A percentile compares a stretch with the other conserved stretches of the same genome.
Conservation (phyloP, 30 jellyfish, hydroid and myxozoan genomes). For the Sanderia malayensis region DNA sequence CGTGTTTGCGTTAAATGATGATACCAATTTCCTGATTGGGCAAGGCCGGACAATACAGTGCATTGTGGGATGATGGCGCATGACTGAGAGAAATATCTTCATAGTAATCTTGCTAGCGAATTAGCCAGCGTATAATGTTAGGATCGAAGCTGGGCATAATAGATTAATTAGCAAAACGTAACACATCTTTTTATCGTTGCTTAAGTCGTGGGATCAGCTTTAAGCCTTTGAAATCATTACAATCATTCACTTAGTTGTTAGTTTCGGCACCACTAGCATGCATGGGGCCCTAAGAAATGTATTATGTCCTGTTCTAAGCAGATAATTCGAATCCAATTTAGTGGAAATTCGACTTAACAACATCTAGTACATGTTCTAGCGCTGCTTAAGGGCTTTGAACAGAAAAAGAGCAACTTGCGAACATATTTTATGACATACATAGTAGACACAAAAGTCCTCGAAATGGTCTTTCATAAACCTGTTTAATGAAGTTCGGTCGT, state of each 20-base stretch:
- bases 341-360: slow-evolving; percentile 31
- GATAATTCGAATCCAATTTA: slow-evolving; percentile 65
- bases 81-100: slow-evolving; percentile 43
- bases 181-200: slow-evolving; percentile 51
- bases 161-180: slow-evolving; percentile 60
- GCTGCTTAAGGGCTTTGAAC: slow-evolving; percentile 17
- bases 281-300: slow-evolving; percentile 71
- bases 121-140: slow-evolving; percentile 34
- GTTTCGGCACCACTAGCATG: slow-evolving; percentile 63
- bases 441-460: too few relatives aligned
- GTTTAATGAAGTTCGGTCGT: too few relatives aligned
- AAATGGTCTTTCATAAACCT: too few relatives aligned
- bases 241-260: slow-evolving; percentile 43
- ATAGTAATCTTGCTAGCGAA: slow-evolving; percentile 53
- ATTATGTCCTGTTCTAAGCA: slow-evolving; percentile 49
- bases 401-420: not conserved
- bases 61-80: slow-evolving; percentile 54
- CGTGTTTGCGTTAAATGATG: slow-evolving; percentile 47
- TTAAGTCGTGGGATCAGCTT: slow-evolving; percentile 35
- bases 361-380: slow-evolving; percentile 32
- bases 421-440: too few relatives aligned
- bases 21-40: slow-evolving; percentile 65
- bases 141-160: slow-evolving; percentile 36
- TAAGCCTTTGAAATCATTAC: slow-evolving; percentile 61
- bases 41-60: slow-evolving; percentile 52